Base-by-base conservation (phyloP, 2,888 invertebrate species). In the Argynnis bischoffii region DNA sequence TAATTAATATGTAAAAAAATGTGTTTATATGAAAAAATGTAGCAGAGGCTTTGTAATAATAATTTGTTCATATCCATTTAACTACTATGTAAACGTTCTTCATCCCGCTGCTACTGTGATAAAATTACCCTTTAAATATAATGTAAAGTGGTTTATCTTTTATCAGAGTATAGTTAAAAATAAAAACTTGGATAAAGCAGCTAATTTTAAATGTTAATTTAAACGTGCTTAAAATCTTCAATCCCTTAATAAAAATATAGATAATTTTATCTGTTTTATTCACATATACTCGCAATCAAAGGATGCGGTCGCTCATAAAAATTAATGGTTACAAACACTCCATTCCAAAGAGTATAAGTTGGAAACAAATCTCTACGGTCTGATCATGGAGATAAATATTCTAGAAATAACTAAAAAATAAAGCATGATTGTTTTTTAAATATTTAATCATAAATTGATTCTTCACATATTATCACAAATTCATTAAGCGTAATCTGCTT, bases 291-390 rank as follows among this genome's bases (percentile, higher is more conserved):
- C 63, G 72, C 72, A 75, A 82, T 86, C 84, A 86, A 87, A 85
- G 81, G 82, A 84, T 79, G 82, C 81, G 81, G 80, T 77, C 69
- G 78, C 71, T 70, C 77, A 85, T 90, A 88, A 89, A 90, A 88
- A 86, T 81, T 86, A 87, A 89, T 88, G 85, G 81, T 76, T 79
- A 83, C 86, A 85, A 87, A 88, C 88, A 88, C 84, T 85, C 83
- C 81, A 88, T 88, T 86, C 79, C 77, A 76, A 77, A 80, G 80
- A 81, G 79, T 75, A 83, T 84, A 85, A 87, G 81, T 86, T 77
- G 80, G 67, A 79, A 76, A 82, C 81, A 80, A 73, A 71, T 70
- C 64, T 68, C 61, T 35, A 35, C 48, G 57, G 67, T 67, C 59
- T 63, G 68, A 50, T 61, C 66, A 59, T 57, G 41, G 63, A 66